Conservation (phyloP, 2,888 invertebrate species). For the Coenonympha glycerion region DNA sequence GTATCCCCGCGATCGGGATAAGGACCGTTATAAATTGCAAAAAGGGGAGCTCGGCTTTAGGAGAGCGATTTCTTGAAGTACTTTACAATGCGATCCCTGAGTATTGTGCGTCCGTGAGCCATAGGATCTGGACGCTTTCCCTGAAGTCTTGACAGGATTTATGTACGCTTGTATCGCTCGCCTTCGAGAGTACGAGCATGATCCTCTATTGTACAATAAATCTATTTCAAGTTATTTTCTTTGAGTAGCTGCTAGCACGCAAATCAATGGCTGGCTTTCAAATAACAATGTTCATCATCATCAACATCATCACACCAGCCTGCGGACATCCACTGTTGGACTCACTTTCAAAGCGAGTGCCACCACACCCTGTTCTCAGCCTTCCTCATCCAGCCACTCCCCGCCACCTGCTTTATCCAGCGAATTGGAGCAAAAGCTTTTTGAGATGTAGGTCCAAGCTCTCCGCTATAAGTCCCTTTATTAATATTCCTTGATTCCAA, state of each 20-base stretch:
- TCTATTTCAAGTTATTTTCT: slow-evolving; percentile 6
- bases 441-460: too few species aligned
- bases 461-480: too few species aligned
- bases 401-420: too few species aligned
- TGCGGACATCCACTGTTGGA: too few species aligned
- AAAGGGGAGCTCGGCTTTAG: slow-evolving; percentile 62
- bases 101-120: slow-evolving; percentile 47
- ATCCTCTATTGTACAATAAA: slow-evolving; percentile 14
- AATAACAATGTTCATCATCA: too few species aligned
- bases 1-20: slow-evolving; percentile 59
- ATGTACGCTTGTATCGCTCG: slow-evolving; percentile 32
- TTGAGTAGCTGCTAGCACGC: background rate
- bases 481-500: too few species aligned
- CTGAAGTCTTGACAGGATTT: slow-evolving; percentile 50
- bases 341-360: too few species aligned
- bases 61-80: slow-evolving; percentile 67
- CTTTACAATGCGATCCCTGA: slow-evolving; percentile 59
- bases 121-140: slow-evolving; percentile 49
- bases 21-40: slow-evolving; percentile 67
- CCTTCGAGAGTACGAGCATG: slow-evolving; percentile 24
- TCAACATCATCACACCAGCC: too few species aligned
- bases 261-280: background rate
- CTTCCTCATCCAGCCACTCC: too few species aligned
- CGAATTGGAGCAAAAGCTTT: too few species aligned
- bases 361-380: too few species aligned